Evolutionary conservation across 1,140 invertebrate species (phyloP), one percentile per base, ranked within the genome.

Genomic region (Lordiphosa stackelbergi): DNA sequence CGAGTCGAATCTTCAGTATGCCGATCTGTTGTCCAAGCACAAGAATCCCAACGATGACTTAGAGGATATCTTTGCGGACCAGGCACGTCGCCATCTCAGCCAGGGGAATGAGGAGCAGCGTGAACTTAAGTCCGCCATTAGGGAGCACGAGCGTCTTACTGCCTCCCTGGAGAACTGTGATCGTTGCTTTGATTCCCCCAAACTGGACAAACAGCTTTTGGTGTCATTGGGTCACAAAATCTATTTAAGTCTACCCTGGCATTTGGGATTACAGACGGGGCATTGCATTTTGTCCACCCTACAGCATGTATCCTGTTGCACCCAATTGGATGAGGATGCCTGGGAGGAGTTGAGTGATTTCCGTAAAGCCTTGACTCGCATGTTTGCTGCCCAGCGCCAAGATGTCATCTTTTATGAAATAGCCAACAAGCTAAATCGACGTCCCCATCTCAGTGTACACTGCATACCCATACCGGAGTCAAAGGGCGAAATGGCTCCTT

Each of bases 401-500:
- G 95, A 96, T 89, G 91, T 94, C n/a, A 90, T 99, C 1, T 98
- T 98, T 88, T 96, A 97, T 90, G 98, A 99, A 90, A 93, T 93
- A 10, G 94, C 94, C 16, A 92, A 92, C 64, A 90, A 91, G 81
- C 89, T 96, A 12, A 90, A 94, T 56, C 90, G 90, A 74, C 92
- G 92, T 73, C 94, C 95, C 5, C 97, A 99, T 87, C 93, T 97
- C 91, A 90, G 91, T 41, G 89, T 98, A 12, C 93, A 98, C 71
- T 98, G 97, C 90, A 90, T 99, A 13, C 96, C 98, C 89, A 90
- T 99, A 24, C 95, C 97, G 0, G 45, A 56, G 8, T 8, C 46
- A 4, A 24, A 69, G n/a, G 74, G 68, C 5, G 87, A 88, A 53
- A 73, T 98, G 68, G 95, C 95, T 8, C 95, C 96, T 1, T 97